A percentile compares a stretch with the other conserved stretches of the same genome.
Evolutionary conservation across 2,113 vertebrate species (phyloP).

Genomic region (Brachyistius frenatus): DNA sequence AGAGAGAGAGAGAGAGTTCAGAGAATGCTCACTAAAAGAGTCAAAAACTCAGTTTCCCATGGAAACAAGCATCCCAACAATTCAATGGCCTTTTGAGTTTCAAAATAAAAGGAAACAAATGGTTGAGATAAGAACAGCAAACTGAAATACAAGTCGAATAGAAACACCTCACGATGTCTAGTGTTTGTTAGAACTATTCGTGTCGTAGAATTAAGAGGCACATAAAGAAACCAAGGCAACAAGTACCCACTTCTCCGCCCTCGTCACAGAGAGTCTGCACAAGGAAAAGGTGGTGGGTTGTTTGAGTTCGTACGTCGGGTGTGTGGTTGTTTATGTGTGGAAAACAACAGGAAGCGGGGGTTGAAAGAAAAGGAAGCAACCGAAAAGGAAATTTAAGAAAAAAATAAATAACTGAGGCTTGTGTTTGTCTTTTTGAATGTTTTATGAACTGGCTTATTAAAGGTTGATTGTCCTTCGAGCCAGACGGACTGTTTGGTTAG

Average conservation of each 20-base stretch:
- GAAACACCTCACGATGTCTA: constrained; percentile 37
- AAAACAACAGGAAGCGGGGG: constrained; percentile 15
- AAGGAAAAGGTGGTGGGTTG: constrained; percentile 16
- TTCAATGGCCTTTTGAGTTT: constrained; percentile 52
- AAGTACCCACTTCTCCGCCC: constrained; percentile 48
- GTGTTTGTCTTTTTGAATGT: constrained; percentile 25
- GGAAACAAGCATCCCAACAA: constrained; percentile 49
- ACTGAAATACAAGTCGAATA: constrained; percentile 49
- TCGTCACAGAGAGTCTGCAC: constrained; percentile 44
- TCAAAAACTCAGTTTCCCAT: constrained; percentile 53
- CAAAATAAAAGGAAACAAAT: constrained; percentile 45
- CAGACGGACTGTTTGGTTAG: constrained; percentile 34
- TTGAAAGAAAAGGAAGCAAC: not conserved
- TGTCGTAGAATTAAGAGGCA: constrained; percentile 77
- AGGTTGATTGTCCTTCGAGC: constrained; percentile 58
- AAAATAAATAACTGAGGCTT: not conserved
- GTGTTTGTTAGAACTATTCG: constrained; percentile 45
- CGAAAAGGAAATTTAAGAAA: not conserved
- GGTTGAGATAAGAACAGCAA: constrained; percentile 47
- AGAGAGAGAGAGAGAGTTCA: constrained; percentile 31
- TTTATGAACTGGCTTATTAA: constrained; percentile 46
- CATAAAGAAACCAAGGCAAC: constrained; percentile 82
- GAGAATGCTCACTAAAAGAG: constrained; percentile 39
- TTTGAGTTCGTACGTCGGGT: constrained; percentile 42
- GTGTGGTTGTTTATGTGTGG: constrained; percentile 38